Evolutionary conservation across 2,888 invertebrate species (phyloP), one percentile per base, ranked within the genome.

Genomic region (Molorchus minor): DNA sequence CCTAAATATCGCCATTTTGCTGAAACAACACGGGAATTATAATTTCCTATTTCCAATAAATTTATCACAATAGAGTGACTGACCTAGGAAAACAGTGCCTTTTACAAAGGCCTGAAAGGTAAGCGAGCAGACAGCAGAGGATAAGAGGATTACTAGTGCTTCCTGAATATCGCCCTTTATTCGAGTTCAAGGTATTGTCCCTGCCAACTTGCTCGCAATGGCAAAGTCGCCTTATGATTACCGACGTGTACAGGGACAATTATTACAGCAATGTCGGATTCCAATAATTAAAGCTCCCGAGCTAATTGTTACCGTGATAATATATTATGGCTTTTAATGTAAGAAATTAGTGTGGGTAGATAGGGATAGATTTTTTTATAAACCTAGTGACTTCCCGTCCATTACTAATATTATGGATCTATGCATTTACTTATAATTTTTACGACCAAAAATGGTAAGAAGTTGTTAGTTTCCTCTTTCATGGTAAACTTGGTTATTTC

Each of bases 111-210:
- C 21, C 16, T 17, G 49, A 49, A 38, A 33, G 49, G 38, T 36
- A 30, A 38, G 20, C 36, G 16, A 21, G 33, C 43, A 35, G 53
- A 43, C 49, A 56, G 62, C 43, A 45, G 40, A 25, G 62, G 56
- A 62, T 58, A 62, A 62, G 58, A 47, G 56, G 58, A 62, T 62
- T 62, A 58, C 52, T 36, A 29, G 43, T 54, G 56, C 54, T 56
- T 62, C 56, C 62, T 56, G 56, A 56, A 57, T 57, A 46, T 51
- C 51, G 46, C 45, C 52, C 60, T 57, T 60, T 63, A 63, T 57
- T 60, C 63, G 45, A 35, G 38, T 16, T 10, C 21, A 29, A 63
- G 63, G 63, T 63, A 63, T 63, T 63, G 63, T 63, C 60, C 51
- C 43, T 43, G 57, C 59, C 46, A 63, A 63, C 60, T 63, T 55